Evolutionary conservation across 92 coral and sea anemone genomes (phyloP).

Genomic region (Bergia sp.): DNA sequence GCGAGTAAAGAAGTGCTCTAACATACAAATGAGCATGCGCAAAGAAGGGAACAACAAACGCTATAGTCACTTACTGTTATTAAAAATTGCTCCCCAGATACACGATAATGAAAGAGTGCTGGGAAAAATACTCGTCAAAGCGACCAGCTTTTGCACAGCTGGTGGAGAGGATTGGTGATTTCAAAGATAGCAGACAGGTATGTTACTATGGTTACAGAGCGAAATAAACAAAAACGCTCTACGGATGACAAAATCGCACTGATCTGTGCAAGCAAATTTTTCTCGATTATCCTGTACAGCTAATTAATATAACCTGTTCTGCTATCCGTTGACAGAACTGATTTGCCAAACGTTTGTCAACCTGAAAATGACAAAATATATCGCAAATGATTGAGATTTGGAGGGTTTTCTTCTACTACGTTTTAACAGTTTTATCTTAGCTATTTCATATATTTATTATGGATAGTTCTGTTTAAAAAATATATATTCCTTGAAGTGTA

Average conservation of each 20-base stretch:
- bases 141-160: slow-evolving; percentile 50
- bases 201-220: not conserved
- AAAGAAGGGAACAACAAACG: not conserved
- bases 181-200: slow-evolving; percentile 10
- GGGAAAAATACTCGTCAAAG: slow-evolving; percentile 43
- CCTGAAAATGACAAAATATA: too few species aligned
- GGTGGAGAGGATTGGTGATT: slow-evolving; percentile 45
- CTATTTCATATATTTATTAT: too few species aligned
- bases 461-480: too few species aligned
- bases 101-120: slow-evolving; percentile 56
- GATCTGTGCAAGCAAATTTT: not conserved
- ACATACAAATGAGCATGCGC: not conserved
- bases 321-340: not conserved
- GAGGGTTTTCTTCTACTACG: too few species aligned
- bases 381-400: too few species aligned
- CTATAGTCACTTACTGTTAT: not conserved
- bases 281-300: not conserved
- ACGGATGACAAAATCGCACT: not conserved
- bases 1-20: not conserved
- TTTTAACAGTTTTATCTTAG: too few species aligned
- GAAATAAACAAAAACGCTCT: not conserved
- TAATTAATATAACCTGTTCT: not conserved
- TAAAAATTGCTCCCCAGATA: slow-evolving; percentile 19
- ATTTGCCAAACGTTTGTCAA: not conserved
- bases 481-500: too few species aligned